Evolutionary conservation across 2,797 vertebrate genomes (phyloP), one percentile per base, ranked within the genome.

Genomic region (Luscinia megarhynchos): DNA sequence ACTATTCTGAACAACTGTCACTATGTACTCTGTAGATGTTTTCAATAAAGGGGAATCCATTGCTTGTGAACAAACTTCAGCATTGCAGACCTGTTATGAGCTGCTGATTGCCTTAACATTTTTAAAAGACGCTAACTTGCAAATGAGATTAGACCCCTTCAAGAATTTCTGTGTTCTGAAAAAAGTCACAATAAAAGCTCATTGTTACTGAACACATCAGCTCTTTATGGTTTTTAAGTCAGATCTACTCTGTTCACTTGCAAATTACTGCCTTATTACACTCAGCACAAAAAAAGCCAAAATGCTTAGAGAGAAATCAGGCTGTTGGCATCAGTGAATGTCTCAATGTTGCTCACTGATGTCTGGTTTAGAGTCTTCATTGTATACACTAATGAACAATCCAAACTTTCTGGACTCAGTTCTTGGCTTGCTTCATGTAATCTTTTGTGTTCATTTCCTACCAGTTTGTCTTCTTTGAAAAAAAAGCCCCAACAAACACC

Each of bases 81-180:
- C 73, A 43, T 78, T 36, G 40, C 61, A 0, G 24, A 23, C n/a
- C 86, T 87, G 46, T 67, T 93, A 38, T 22, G 66, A 94, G 46
- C 41, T 4, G 1, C n/a, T 45, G 48, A 58, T 70, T 76, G 62
- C 68, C 43, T 75, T 29, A 74, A 66, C 58, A n/a, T 94, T 93
- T 89, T 50, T 20, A 54, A 73, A 89, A 91, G n/a, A 41, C 0
- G 1, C n/a, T 22, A 84, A 70, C 54, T 95, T 94, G 78, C 62
- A 93, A 93, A 91, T 95, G 63, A 88, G 69, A 89, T 77, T 74
- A 90, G 73, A 87, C 22, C 34, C n/a, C 15, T 89, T 88, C 48
- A 93, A 95, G 34, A 81, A 87, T 89, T 87, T 90, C 82, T 95
- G 70, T 91, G 62, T 90, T 93, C 75, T 66, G 63, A 75, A 66